Conservation (phyloP, 2,113 vertebrate species). For the Pitta sordida region DNA sequence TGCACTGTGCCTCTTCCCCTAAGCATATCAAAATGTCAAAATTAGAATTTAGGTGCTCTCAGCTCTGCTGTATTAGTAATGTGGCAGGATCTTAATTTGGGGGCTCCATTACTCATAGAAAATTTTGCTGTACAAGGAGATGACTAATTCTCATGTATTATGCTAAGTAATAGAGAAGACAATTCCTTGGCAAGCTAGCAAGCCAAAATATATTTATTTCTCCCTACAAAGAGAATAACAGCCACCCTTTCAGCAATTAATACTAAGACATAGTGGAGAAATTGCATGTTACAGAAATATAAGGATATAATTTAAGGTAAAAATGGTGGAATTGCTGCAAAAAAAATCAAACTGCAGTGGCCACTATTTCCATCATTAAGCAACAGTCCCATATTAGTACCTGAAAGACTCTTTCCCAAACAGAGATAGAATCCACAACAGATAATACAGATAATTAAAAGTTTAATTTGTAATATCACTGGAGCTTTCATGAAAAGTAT, state of each 20-base stretch:
- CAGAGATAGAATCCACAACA: background rate
- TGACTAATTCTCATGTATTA: background rate
- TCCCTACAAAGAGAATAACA: background rate
- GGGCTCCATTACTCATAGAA: background rate
- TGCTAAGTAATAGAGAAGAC: background rate
- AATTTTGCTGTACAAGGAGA: background rate
- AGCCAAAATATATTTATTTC: background rate
- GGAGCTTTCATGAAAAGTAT: background rate
- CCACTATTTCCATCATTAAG: background rate
- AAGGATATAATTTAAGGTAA: accelerated
- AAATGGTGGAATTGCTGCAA: background rate
- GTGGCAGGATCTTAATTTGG: background rate
- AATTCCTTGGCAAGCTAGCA: background rate
- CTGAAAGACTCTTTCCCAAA: background rate
- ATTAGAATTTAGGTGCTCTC: background rate
- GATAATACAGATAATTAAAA: background rate
- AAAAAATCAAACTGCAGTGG: background rate
- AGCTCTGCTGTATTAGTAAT: background rate
- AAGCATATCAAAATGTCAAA: background rate
- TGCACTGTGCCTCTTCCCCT: background rate
- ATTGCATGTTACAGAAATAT: background rate
- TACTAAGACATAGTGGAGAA: background rate
- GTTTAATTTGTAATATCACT: background rate
- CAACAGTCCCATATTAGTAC: background rate
- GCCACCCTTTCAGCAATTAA: background rate